Base-by-base conservation (phyloP, 2,797 vertebrate genomes). In the Microctenopoma steveboyesi region DNA sequence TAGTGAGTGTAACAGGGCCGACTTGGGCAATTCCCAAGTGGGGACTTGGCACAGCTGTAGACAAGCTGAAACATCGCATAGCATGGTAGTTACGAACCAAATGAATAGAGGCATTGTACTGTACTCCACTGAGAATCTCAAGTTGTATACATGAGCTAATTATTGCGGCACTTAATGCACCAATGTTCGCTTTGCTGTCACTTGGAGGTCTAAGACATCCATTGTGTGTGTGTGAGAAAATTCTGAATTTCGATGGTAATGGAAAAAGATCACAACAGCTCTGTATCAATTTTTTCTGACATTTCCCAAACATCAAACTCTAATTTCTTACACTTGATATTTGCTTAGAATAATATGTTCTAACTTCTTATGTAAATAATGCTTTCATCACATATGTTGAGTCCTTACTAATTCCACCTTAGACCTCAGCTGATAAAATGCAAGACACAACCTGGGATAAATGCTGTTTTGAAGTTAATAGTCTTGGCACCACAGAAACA, bases 1-100 rank as follows among this genome's bases (percentile, higher is more conserved):
- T 89, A 88, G 89, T 64, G 70, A 83, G 90, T 69, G 86, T 89
- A 91, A 82, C 86, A 81, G 74, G 76, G 72, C 81, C 73, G 86
- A 87, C 85, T 86, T 71, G 61, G 78, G 83, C 61, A 74, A 85
- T 88, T 90, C 82, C 89, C 85, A 82, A 74, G 73, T n/a, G 84
- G 73, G 69, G 59, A 82, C 75, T 81, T 82, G 68, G 74, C 81
- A 64, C 30, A 2, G 76, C 49, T 69, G 78, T 75, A 79, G 87
- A 92, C 88, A 87, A 86, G 81, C 72, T 78, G 83, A 89, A 76
- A 74, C 76, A 80, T 58, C 74, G 74, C 81, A 79, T 78, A 55
- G 77, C 72, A 51, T 60, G 68, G 75, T 83, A 63, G 70, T 76
- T 70, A 79, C 57, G 64, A 65, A 76, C 56, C 71, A 73, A 72